Percentiles rank a stretch among this genome's conserved stretches.
Conservation (phyloP, 2,113 vertebrate genomes). For the Callocephalon fimbriatum region DNA sequence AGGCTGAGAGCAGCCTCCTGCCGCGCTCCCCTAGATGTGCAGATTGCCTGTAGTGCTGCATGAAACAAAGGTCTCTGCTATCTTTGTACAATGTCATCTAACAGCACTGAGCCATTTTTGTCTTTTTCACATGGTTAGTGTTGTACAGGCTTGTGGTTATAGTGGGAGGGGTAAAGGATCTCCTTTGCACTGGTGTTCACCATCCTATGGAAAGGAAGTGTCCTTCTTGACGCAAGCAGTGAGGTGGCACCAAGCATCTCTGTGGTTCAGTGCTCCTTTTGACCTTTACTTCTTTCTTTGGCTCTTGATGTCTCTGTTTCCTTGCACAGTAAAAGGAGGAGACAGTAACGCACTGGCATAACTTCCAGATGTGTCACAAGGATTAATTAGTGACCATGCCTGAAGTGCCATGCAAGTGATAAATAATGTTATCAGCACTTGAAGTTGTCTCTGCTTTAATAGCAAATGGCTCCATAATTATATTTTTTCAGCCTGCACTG, state of each 20-base stretch:
- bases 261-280: not conserved
- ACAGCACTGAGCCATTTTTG: not conserved
- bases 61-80: not conserved
- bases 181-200: not conserved
- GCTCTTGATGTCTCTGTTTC: not conserved
- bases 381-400: conserved; percentile 39
- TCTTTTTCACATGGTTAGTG: not conserved
- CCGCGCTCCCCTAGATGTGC: rapidly evolving
- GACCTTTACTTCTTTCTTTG: not conserved
- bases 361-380: conserved; percentile 5
- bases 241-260: not conserved
- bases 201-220: not conserved
- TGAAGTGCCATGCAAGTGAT: conserved; percentile 18
- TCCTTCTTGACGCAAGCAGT: not conserved
- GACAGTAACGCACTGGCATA: not conserved
- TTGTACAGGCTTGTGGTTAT: not conserved
- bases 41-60: rapidly evolving
- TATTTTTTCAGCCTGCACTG: conserved; percentile 21
- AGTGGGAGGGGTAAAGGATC: not conserved
- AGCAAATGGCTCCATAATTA: conserved; percentile 30
- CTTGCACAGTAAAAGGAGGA: not conserved
- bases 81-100: not conserved
- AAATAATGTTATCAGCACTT: conserved; percentile 43
- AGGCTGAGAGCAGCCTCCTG: not conserved
- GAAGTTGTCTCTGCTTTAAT: conserved; percentile 61